Evolutionary conservation across 2,113 vertebrate genomes (phyloP), one percentile per base, ranked within the genome.

Genomic region (Nibea coibor): DNA sequence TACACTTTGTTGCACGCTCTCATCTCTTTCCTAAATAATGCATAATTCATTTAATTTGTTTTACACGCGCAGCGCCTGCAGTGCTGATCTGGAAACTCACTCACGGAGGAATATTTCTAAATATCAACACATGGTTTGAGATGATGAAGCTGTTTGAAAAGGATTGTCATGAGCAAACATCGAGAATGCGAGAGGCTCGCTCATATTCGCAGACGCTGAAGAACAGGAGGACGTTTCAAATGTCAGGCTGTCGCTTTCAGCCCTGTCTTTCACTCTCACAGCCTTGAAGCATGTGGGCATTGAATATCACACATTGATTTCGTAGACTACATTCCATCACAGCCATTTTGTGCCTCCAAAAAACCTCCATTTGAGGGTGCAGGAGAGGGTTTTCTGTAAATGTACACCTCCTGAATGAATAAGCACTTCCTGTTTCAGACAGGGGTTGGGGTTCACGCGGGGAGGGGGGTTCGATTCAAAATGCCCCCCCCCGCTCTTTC

Each of bases 371-470:
- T 77, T 76, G 14, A 69, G 75, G 31, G 47, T 57, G 45, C 66
- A 71, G 50, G 26, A 64, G 65, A 74, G 19, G 54, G 61, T 22
- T 86, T 71, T 87, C 63, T 82, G 82, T 80, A 89, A 90, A 85
- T 12, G 80, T 87, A 93, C 69, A 84, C 62, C 89, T 82, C 67
- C 24, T 53, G 56, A 77, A 87, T 85, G 78, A 84, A 78, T 86
- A 80, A 85, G 78, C n/a, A 62, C 86, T 80, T 93, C 88, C 83
- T 90, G 88, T 53, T 70, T 64, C 20, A 87, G 78, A 47, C 50
- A 72, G 76, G 76, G 24, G 63, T 31, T 81, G 79, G 74, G 84
- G 75, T 80, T 78, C 69, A 78, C 42, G 10, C 14, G 16, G 45
- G 45, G 31, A 31, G 31, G 74, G 74, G 80, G 72, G 35, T 31